Evolutionary conservation across 1,140 invertebrate genomes (phyloP).

Genomic region (Cecropterus lyciades): DNA sequence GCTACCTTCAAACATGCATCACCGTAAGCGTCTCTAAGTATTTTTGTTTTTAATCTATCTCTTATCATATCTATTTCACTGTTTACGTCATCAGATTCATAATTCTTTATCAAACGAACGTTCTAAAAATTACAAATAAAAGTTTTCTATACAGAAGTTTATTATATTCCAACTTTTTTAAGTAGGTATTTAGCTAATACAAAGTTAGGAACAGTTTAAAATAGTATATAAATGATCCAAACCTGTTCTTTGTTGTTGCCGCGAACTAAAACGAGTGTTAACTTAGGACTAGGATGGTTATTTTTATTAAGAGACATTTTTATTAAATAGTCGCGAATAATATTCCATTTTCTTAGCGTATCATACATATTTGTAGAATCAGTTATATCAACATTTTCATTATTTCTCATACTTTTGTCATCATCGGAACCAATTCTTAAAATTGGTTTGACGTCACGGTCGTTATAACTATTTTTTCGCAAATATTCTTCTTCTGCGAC

Average conservation of each 20-base stretch:
- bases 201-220: neutral
- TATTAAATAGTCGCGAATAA: neutral
- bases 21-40: slow-evolving; percentile 34
- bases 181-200: too few species aligned
- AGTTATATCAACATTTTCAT: neutral
- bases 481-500: neutral
- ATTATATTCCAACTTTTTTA: too few species aligned
- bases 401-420: too few species aligned
- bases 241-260: slow-evolving; percentile 5
- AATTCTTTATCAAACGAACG: neutral
- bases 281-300: neutral
- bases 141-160: too few species aligned
- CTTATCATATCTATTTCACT: neutral
- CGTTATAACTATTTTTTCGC: neutral
- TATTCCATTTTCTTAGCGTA: neutral
- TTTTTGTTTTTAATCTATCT: slow-evolving; percentile 9
- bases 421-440: neutral
- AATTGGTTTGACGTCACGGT: neutral
- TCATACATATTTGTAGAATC: neutral
- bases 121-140: neutral
- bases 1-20: slow-evolving; percentile 40
- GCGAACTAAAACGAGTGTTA: neutral
- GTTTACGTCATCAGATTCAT: neutral
- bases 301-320: neutral
- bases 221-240: neutral